Base-by-base conservation (phyloP, 1,140 invertebrate genomes). In the Trigoniulus corallinus region DNA sequence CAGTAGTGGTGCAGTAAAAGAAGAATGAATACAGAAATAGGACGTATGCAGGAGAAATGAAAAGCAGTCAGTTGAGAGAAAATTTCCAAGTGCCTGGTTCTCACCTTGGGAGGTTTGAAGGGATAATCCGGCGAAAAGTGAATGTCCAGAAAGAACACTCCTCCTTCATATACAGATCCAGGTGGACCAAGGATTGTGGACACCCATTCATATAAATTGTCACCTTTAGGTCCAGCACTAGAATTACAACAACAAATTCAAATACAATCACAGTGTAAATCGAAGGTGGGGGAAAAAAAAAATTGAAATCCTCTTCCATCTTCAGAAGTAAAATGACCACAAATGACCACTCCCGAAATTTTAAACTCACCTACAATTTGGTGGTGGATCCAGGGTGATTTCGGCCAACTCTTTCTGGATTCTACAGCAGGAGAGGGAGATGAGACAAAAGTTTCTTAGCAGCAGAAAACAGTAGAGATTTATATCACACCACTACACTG, bases 131-230 rank as follows among this genome's bases (percentile, higher is more conserved):
- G 83, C 34, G 88, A 88, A 66, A 94, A 93, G 64, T 93, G 88
- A 62, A 95, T 93, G 64, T 93, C 88, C 42, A 94, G 71, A 69
- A 94, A 94, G 70, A 95, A 95, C 0, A 93, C 87, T 48, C 89
- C 89, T 53, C 89, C 88, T 68, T 92, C 88, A 62, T 94, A 93
- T 1, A 92, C 87, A 24, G 87, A 92, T 1, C 88, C 87, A 34
- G 85, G 66, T 47, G 93, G 92, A 10, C 93, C 93, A 47, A 96
- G 69, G 58, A 98, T 96, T 23, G 89, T 96, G 1, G 91, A 94
- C 1, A 93, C 88, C 93, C 93, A 98, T 70, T 96, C 91, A 66
- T 94, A 96, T 41, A 96, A 74, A 70, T 96, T 95, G 65, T 96
- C 92, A 25, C 88, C 89, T 71, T 95, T 96, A 1, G 92, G 92